These are phyloP conservation scores for Syngnathoides biaculeatus DNA, from an alignment of 2,113 vertebrate genomes.

Conservation along the genomic window DNA sequence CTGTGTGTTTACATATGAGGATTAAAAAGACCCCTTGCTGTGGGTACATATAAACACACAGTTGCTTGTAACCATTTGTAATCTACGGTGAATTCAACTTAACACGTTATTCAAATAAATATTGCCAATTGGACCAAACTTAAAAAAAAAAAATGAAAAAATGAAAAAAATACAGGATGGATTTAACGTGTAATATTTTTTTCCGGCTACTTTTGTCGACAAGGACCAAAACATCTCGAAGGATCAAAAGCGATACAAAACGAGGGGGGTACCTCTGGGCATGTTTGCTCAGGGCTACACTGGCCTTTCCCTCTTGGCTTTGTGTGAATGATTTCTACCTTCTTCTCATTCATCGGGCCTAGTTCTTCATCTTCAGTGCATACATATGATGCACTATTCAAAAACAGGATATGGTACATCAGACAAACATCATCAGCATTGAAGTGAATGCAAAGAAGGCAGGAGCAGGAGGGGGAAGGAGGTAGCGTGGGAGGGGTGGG, in stretches of 20 bases:
- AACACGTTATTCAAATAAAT: constrained; percentile 35
- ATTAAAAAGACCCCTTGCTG: constrained; percentile 13
- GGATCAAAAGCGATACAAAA: constrained; percentile 81
- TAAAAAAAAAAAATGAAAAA: too few relatives aligned
- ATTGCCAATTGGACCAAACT: constrained; percentile 30
- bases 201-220: constrained; percentile 56
- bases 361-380: constrained; percentile 98
- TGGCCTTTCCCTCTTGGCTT: constrained; percentile 96
- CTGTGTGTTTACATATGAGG: constrained; percentile 49
- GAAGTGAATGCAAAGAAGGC: constrained; percentile 83
- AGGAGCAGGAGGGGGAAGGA: constrained; percentile 64
- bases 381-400: constrained; percentile 99
- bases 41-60: constrained; percentile 40
- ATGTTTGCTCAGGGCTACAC: constrained; percentile 98
- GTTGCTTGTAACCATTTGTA: neutral
- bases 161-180: constrained; percentile 45
- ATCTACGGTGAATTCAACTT: constrained; percentile 16
- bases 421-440: constrained; percentile 73
- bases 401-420: constrained; percentile 84
- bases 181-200: neutral
- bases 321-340: constrained; percentile 89
- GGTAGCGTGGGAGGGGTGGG: constrained; percentile 62
- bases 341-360: constrained; percentile 89
- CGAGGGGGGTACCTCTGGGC: constrained; percentile 96
- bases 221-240: constrained; percentile 63